Base-by-base conservation (phyloP, 2,888 invertebrate genomes). In the Gryllus longicercus region DNA sequence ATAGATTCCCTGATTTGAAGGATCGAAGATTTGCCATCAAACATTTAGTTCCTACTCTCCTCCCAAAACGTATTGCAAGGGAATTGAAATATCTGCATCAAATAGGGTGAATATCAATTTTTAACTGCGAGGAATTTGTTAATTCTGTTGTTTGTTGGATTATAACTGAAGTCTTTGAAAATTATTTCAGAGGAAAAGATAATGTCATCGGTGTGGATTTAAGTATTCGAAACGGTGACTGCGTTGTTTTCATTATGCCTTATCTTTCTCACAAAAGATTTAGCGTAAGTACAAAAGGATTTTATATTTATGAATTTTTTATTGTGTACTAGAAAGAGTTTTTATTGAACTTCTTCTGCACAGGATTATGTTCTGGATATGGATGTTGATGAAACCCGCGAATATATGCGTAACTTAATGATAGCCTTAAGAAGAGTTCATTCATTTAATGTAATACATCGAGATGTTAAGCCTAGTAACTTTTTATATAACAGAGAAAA, bases 381-480 rank as follows among this genome's bases (percentile, higher is more conserved):
- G 93, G 90, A 89, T 83, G 89, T 91, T 2, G 85, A 86, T 50
- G 96, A 97, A 87, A 90, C 94, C 74, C 90, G 91, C 81, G 88
- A 90, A 81, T 97, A 96, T 87, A 94, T 96, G 92, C 91, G 90
- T 84, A 95, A 96, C 85, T 88, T 97, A 83, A 87, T 97, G 83
- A 88, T 91, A 75, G 95, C 97, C 5, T 88, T 97, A 83, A 88
- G 90, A 11, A 91, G 94, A 84, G 95, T 97, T 81, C 97, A 97
- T 87, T 91, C 92, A 76, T 94, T 94, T 86, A 92, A 93, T 82
- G 92, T 97, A 82, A 96, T 97, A 81, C 97, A 97, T 86, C 89
- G 97, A 80, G 97, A 97, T 85, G 92, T 97, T 75, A 97, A 97
- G 87, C 97, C 97, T 2, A 95, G 93, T 87, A 97, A 97, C 88